Evolutionary conservation across 2,888 invertebrate genomes (phyloP).

Genomic region (Antheraea assamensis): DNA sequence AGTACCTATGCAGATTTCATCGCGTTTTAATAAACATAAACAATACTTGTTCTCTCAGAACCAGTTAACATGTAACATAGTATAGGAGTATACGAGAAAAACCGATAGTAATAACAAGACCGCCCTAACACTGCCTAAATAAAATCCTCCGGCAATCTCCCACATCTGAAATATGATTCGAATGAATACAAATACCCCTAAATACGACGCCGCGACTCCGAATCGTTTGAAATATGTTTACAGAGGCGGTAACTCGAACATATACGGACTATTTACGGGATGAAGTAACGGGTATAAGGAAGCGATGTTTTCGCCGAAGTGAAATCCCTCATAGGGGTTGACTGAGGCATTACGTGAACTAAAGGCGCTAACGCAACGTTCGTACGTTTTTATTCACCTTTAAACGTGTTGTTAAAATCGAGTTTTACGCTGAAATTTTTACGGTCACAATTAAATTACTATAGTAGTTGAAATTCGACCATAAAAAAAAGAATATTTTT

Average conservation of each 20-base stretch:
- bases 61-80: background rate
- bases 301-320: conserved; percentile 17
- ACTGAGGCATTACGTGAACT: background rate
- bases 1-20: no score
- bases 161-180: conserved; percentile 43
- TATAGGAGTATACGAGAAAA: background rate
- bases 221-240: conserved; percentile 74
- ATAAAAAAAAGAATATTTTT: no score
- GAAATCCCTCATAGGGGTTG: background rate
- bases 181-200: conserved; percentile 57
- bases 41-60: no score
- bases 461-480: no score
- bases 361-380: background rate
- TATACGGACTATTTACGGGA: conserved; percentile 62
- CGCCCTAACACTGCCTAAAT: background rate
- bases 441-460: no score
- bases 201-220: conserved; percentile 44
- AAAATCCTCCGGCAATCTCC: conserved; percentile 21
- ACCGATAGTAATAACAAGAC: background rate
- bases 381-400: background rate
- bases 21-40: no score
- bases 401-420: no score
- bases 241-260: conserved; percentile 60
- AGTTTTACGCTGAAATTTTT: no score
- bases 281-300: conserved; percentile 47